Evolutionary conservation across 2,888 invertebrate genomes (phyloP).

Genomic region (Shargacucullia verbasci): DNA sequence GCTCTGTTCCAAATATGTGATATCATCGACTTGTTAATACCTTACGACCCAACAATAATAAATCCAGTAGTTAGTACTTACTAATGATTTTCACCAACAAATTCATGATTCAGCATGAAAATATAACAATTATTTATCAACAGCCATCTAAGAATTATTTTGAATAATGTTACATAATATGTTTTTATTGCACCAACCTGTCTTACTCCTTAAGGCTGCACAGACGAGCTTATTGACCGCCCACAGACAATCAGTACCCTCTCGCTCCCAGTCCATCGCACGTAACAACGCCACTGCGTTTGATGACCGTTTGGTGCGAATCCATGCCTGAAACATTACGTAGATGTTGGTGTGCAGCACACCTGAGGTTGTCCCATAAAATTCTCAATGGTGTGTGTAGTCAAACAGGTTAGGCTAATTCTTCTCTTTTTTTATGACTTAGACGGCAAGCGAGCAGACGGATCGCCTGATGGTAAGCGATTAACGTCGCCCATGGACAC

Average conservation of each 20-base stretch:
- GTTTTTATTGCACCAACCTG: conserved; percentile 52
- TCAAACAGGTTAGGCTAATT: too few species aligned
- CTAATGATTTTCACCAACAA: too few species aligned
- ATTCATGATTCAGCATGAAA: conserved; percentile 1
- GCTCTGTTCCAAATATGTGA: too few species aligned
- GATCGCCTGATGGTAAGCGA: too few species aligned
- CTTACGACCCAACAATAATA: too few species aligned
- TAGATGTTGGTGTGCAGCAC: not conserved
- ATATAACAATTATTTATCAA: not conserved
- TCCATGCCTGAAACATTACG: conserved; percentile 71
- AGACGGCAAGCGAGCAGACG: too few species aligned
- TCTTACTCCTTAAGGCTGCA: conserved; percentile 65
- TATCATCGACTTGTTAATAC: too few species aligned
- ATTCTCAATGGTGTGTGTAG: too few species aligned
- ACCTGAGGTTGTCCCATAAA: too few species aligned
- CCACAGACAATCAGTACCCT: conserved; percentile 93
- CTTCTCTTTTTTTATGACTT: too few species aligned
- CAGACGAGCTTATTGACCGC: conserved; percentile 90
- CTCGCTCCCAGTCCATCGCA: conserved; percentile 94
- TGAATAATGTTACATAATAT: not conserved
- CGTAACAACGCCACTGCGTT: conserved; percentile 81
- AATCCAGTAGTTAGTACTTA: too few species aligned
- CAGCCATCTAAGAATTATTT: not conserved
- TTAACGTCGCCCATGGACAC: too few species aligned
- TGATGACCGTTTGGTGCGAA: conserved; percentile 71